A percentile compares a stretch with the other conserved stretches of the same genome.
phyloP scores from a whole-genome alignment of 2,113 vertebrate genomes.

The Thalassoma bifasciatum region DNA sequence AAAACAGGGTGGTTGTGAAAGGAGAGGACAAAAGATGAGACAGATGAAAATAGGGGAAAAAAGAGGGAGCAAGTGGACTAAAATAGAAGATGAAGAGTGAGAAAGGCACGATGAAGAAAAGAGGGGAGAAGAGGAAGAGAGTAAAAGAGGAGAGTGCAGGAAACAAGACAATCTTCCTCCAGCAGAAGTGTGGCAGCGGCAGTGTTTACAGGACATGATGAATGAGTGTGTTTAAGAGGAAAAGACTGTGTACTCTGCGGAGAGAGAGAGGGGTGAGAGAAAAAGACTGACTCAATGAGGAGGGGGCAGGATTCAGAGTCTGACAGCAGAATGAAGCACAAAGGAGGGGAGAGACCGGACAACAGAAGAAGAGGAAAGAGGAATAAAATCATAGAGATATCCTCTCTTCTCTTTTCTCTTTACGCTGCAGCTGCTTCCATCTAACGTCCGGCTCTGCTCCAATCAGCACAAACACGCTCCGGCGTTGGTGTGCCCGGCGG shows the following conservation, averaged over 20 bases:
- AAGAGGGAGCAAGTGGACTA: neutral
- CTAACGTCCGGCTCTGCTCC: slow-evolving; percentile 41
- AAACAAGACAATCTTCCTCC: slow-evolving; percentile 7
- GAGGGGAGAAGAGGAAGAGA: neutral
- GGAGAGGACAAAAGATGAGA: neutral
- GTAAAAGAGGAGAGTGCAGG: neutral
- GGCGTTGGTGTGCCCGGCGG: neutral
- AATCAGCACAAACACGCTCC: slow-evolving; percentile 4
- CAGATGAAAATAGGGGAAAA: neutral
- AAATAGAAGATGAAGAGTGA: neutral
- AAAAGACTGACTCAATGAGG: neutral
- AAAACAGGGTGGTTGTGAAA: neutral
- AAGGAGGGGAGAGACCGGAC: slow-evolving; percentile 7
- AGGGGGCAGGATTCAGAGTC: neutral
- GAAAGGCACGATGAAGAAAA: neutral
- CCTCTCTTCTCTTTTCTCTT: slow-evolving; percentile 17
- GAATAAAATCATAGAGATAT: neutral
- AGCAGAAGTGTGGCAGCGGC: slow-evolving; percentile 16
- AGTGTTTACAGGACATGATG: slow-evolving; percentile 16
- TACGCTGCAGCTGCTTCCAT: slow-evolving; percentile 53
- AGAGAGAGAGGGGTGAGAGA: slow-evolving; percentile 26
- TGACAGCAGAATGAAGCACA: slow-evolving; percentile 1
- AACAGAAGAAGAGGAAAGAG: neutral
- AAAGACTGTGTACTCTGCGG: slow-evolving; percentile 6
- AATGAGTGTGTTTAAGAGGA: slow-evolving; percentile 31